These are phyloP conservation scores for Andrena flavipes DNA, from an alignment of 2,888 invertebrate genomes.

Conservation along the genomic window DNA sequence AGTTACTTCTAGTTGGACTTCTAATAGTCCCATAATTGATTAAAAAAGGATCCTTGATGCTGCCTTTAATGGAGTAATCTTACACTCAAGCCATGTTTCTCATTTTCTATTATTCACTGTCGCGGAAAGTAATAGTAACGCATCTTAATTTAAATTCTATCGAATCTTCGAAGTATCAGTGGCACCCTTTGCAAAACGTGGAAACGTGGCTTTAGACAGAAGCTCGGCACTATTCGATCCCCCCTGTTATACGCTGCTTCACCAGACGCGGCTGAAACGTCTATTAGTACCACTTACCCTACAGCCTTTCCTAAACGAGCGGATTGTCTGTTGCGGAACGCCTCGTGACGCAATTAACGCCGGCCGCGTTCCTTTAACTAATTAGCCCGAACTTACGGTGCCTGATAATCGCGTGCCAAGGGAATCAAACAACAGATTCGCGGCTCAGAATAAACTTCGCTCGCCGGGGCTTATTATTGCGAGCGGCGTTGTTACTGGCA, in stretches of 20 bases:
- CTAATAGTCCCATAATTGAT: no score
- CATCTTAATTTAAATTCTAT: no score
- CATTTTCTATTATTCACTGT: no score
- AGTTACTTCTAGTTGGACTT: no score
- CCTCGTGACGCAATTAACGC: constrained; percentile 53
- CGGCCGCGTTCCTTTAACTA: constrained; percentile 57
- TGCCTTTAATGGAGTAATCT: no score
- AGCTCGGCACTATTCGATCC: neutral
- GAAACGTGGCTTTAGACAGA: neutral
- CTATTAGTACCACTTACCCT: neutral
- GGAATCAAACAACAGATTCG: constrained; percentile 69
- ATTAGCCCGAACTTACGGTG: constrained; percentile 56
- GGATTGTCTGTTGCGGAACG: constrained; percentile 29
- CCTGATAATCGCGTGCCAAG: constrained; percentile 42
- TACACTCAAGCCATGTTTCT: no score
- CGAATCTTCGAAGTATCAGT: no score
- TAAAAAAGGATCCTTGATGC: no score
- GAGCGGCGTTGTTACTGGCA: constrained; percentile 67
- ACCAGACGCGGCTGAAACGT: neutral
- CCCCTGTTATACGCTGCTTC: neutral
- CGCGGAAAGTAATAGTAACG: no score
- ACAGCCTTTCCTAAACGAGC: constrained; percentile 15
- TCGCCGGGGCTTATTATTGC: constrained; percentile 66
- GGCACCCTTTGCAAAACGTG: neutral
- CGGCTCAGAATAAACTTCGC: constrained; percentile 64